Evolutionary conservation across 2,888 invertebrate genomes (phyloP), one percentile per base, ranked within the genome.

Genomic region (Cabera pusaria): DNA sequence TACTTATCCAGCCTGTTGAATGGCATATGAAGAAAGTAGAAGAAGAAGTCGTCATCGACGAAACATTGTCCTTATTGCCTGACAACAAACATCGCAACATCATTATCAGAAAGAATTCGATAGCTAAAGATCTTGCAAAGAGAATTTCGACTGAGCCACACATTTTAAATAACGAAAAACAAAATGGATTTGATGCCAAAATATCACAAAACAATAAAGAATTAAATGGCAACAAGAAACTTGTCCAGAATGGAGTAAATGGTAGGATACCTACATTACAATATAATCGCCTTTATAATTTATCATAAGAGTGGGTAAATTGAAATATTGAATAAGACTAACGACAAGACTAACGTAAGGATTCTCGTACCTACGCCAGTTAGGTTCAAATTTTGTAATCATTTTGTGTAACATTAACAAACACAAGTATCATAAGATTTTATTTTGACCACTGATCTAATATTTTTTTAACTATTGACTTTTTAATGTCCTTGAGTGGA

Each of bases 1-100:
- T 90, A 32, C 63, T 92, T 1, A 86, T 92, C 21, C 91, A 92
- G 47, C 93, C 93, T 0, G 90, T 93, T 0, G 68, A 90, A 64
- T 79, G 89, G 83, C 91, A 92, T 44, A 68, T 90, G 81, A 83
- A 88, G 43, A 64, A 72, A 63, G 52, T 87, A 0, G 81, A 78
- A 62, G 76, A 75, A 56, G 74, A 76, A 45, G 70, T 85, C 3
- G 52, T 61, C 28, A 48, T 81, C 54, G 81, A 87, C 44, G 86
- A 88, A 60, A 82, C 69, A 34, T 54, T 76, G 29, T 63, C 72
- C 24, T 56, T 87, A 31, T 56, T 88, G 6, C 31, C 41, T 26
- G 66, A 76, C 32, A 65, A 73, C 2, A 81, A 75, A 40, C 65
- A 74, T 31, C 72, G 73, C 44, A 58, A 72, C 34, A 66, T 70